Percentiles rank a stretch among this genome's conserved stretches.
These are phyloP conservation scores for Notamacropus eugenii DNA, from an alignment of 2,797 vertebrate species.

Conservation along the genomic window DNA sequence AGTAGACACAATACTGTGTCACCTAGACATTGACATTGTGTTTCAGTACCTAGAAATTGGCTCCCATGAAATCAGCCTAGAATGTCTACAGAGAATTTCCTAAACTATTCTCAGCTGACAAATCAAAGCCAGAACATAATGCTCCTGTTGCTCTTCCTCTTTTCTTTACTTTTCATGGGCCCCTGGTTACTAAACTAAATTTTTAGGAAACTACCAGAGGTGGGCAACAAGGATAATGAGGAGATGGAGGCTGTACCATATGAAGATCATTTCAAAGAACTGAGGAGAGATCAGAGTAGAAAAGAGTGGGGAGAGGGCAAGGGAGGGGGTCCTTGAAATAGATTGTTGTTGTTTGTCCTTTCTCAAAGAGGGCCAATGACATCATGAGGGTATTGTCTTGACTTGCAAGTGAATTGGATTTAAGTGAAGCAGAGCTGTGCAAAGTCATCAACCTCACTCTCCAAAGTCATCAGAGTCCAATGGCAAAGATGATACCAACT, in stretches of 20 bases:
- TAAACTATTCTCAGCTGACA: background rate
- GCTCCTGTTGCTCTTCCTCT: background rate
- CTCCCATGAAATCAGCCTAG: background rate
- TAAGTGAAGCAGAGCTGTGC: background rate
- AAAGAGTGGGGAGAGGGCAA: background rate
- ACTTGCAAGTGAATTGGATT: background rate
- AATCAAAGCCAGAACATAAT: background rate
- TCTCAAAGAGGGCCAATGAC: background rate
- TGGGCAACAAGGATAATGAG: background rate
- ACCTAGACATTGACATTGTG: background rate
- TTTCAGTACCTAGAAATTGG: background rate
- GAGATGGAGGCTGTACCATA: background rate
- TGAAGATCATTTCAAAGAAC: background rate
- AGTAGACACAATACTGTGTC: background rate
- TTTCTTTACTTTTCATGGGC: background rate
- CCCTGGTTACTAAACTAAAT: background rate
- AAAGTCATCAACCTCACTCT: background rate
- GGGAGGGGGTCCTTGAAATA: background rate
- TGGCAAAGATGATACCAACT: background rate
- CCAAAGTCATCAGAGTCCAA: background rate
- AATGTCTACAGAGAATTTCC: background rate
- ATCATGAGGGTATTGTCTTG: background rate
- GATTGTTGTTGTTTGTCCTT: background rate
- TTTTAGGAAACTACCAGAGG: background rate
- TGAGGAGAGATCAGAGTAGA: background rate